Evolutionary conservation across 2,888 invertebrate genomes (phyloP).

Genomic region (Meta bourneti): DNA sequence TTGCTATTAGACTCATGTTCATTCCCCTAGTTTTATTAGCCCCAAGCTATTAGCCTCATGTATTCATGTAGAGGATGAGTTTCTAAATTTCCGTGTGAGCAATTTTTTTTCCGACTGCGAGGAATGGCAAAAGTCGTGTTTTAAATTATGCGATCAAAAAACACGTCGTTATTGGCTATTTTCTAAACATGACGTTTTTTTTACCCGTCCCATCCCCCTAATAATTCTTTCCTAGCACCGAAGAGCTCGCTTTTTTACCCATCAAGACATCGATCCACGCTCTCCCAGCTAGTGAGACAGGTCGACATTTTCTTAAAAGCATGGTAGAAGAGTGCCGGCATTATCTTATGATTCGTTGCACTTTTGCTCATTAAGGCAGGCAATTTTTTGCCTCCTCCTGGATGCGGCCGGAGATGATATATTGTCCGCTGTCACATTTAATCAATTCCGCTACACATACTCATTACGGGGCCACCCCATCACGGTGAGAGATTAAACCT

Average conservation of each 20-base stretch:
- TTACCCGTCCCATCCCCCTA: not conserved
- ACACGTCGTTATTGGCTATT: not conserved
- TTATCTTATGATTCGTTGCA: slow-evolving; percentile 34
- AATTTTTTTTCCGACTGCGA: no score
- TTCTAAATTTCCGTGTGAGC: no score
- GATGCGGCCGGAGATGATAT: slow-evolving; percentile 56
- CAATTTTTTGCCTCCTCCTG: not conserved
- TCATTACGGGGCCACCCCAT: slow-evolving; percentile 51
- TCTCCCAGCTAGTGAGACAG: not conserved
- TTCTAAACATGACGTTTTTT: not conserved
- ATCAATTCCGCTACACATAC: slow-evolving; percentile 74
- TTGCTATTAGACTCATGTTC: no score
- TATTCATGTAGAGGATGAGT: no score
- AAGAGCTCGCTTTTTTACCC: not conserved
- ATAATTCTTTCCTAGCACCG: not conserved
- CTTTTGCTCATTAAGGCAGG: slow-evolving; percentile 43
- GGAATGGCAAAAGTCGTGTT: no score
- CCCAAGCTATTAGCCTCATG: no score
- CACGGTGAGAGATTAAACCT: slow-evolving; percentile 53
- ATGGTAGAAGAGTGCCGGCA: not conserved
- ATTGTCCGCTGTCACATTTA: slow-evolving; percentile 67
- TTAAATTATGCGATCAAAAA: no score
- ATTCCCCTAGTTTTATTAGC: no score
- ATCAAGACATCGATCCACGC: not conserved
- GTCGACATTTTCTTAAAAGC: slow-evolving; percentile 13